phyloP scores from a whole-genome alignment of 2,797 vertebrate genomes.

The Scolopax bukidnonensis region DNA sequence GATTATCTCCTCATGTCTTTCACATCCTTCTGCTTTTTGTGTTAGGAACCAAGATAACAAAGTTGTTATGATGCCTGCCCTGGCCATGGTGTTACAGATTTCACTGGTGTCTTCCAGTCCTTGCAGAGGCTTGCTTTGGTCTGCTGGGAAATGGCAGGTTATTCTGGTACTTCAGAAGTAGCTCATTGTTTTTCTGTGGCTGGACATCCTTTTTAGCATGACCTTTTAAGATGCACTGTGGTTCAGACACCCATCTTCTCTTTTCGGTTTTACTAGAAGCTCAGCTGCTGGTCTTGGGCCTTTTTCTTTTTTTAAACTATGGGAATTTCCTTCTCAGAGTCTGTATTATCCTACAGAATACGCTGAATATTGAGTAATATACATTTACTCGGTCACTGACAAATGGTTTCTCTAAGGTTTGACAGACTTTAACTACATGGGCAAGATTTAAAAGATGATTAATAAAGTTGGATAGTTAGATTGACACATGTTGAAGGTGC shows the following conservation, averaged over 20 bases:
- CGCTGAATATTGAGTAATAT: background rate
- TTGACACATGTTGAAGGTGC: background rate
- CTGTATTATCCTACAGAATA: background rate
- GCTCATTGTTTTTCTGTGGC: background rate
- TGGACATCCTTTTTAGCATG: background rate
- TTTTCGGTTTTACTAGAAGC: background rate
- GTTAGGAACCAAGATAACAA: background rate
- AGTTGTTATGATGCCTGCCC: background rate
- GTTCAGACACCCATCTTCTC: background rate
- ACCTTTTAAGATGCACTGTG: background rate
- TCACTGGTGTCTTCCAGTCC: background rate
- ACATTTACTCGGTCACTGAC: background rate
- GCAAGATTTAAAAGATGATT: background rate
- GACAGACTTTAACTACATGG: background rate
- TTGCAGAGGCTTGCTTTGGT: background rate
- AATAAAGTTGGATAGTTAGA: background rate
- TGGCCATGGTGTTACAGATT: background rate
- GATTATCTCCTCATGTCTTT: background rate
- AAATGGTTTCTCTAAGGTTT: background rate
- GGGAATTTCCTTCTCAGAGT: background rate
- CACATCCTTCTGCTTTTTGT: background rate
- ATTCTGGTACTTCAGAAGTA: background rate
- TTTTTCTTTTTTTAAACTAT: background rate
- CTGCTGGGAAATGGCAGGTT: background rate
- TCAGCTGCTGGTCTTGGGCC: background rate